Evolutionary conservation across 1,140 invertebrate species (phyloP).

Genomic region (Ericerus pela): DNA sequence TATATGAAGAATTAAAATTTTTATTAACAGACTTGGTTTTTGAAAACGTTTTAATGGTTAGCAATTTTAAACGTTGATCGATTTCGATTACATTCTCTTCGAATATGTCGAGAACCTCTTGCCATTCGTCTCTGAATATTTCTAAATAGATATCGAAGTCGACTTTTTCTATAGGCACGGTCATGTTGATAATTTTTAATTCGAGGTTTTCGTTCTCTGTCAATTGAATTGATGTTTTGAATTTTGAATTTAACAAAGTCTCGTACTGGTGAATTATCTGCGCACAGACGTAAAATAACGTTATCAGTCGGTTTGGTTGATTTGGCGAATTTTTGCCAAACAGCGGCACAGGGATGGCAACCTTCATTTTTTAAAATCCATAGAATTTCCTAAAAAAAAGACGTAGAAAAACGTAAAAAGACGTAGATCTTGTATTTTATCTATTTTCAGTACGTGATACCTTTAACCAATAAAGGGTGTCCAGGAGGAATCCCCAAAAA

Average conservation of each 20-base stretch:
- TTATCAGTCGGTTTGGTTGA: too few species aligned
- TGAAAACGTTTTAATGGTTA: conserved; percentile 1
- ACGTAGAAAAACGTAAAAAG: too few species aligned
- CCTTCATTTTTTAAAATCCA: too few species aligned
- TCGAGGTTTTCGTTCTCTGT: background rate
- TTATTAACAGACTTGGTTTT: background rate
- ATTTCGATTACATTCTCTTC: background rate
- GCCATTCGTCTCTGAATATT: conserved; percentile 6
- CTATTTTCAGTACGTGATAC: too few species aligned
- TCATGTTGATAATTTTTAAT: background rate
- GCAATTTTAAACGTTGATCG: background rate
- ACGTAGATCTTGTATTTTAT: too few species aligned
- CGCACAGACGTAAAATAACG: too few species aligned
- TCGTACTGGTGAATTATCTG: background rate
- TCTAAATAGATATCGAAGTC: conserved; percentile 6
- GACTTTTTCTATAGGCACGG: background rate
- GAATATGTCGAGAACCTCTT: background rate
- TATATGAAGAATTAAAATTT: background rate
- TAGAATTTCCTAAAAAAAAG: too few species aligned
- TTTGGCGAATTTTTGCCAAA: too few species aligned
- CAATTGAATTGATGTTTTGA: background rate
- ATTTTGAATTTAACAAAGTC: background rate
- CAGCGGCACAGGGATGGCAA: too few species aligned
- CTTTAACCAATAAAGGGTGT: too few species aligned
- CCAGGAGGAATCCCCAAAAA: too few species aligned